phyloP scores from a whole-genome alignment of 2,113 vertebrate species.

The Willisornis vidua region DNA sequence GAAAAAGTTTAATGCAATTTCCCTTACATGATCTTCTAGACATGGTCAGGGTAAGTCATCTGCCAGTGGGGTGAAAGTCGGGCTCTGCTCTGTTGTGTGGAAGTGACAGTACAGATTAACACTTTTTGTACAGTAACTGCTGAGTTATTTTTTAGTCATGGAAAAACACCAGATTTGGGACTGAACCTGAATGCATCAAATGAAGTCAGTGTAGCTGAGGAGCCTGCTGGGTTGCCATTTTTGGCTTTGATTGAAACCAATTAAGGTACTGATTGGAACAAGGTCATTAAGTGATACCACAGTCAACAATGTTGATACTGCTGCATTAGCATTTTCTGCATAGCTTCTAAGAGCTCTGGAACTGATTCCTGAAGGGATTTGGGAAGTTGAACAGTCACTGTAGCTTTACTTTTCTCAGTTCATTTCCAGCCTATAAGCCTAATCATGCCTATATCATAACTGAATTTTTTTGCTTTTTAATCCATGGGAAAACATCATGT shows the following conservation, averaged over 20 bases:
- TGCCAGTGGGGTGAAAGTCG: not conserved
- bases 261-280: not conserved
- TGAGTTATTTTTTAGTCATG: not conserved
- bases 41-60: not conserved
- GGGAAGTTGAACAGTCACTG: not conserved
- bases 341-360: not conserved
- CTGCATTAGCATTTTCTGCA: not conserved
- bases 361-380: not conserved
- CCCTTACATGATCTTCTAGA: not conserved
- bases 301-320: not conserved
- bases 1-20: not conserved
- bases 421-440: not conserved
- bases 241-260: not conserved
- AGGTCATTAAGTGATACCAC: not conserved
- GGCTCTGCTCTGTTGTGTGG: not conserved
- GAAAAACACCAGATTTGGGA: not conserved
- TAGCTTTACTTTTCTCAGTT: not conserved
- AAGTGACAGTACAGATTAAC: not conserved
- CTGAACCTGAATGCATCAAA: not conserved
- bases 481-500: fast-evolving
- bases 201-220: not conserved
- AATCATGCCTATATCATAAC: not conserved
- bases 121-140: not conserved
- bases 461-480: not conserved
- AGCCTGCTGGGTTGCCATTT: not conserved